These are phyloP conservation scores for Eustalomyia histrio DNA, from an alignment of 2,888 invertebrate genomes.

Conservation along the genomic window DNA sequence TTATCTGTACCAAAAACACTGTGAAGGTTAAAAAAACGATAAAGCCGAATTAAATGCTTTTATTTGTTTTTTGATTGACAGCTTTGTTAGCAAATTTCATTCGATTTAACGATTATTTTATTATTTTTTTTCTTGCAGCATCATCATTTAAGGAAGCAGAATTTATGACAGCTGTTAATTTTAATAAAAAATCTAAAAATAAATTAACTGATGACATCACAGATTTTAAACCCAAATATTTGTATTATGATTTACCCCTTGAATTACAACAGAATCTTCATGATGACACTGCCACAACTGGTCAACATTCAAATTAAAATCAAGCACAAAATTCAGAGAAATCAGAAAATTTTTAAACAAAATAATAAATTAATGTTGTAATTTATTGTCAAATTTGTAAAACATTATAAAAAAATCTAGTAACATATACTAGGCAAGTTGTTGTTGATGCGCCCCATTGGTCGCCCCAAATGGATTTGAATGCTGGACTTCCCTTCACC, in stretches of 20 bases:
- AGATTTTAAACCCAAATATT: slow-evolving; percentile 73
- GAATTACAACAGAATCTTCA: slow-evolving; percentile 3
- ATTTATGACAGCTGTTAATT: slow-evolving; percentile 71
- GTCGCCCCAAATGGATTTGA: too few species aligned
- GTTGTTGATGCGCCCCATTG: too few species aligned
- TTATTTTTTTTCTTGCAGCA: slow-evolving; percentile 54
- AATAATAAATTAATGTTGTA: too few species aligned
- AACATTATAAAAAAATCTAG: too few species aligned
- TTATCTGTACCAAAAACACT: too few species aligned
- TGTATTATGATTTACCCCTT: slow-evolving; percentile 71
- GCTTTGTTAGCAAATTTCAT: too few species aligned
- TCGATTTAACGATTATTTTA: neutral
- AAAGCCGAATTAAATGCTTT: too few species aligned
- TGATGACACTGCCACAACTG: slow-evolving; percentile 13
- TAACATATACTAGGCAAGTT: too few species aligned
- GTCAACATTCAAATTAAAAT: neutral
- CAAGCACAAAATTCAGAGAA: neutral
- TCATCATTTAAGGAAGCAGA: slow-evolving; percentile 73
- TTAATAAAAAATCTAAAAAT: slow-evolving; percentile 71
- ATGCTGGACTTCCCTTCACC: too few species aligned
- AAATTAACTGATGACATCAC: slow-evolving; percentile 69
- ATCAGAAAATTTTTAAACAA: neutral
- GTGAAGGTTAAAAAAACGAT: too few species aligned
- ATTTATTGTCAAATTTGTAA: too few species aligned
- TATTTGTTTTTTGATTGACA: too few species aligned